Percentiles rank a stretch among this genome's conserved stretches.
Evolutionary conservation across 2,888 invertebrate genomes (phyloP).

Genomic region (Gortyna flavago): DNA sequence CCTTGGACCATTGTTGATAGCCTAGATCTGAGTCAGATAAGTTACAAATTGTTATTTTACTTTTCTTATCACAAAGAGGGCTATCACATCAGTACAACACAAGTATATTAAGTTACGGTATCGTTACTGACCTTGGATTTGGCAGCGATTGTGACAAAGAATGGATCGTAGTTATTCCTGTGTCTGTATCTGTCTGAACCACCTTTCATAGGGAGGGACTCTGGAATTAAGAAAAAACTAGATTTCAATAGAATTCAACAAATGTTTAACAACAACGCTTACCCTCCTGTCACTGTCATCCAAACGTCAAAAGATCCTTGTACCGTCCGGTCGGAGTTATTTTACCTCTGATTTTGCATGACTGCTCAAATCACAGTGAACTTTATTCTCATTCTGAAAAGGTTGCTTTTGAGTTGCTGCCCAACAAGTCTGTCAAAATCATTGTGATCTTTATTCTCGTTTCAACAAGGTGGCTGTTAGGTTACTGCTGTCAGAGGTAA

Average conservation of each 20-base stretch:
- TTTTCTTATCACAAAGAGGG: constrained; percentile 18
- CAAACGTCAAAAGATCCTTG: background rate
- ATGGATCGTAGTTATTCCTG: constrained; percentile 85
- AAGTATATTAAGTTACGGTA: constrained; percentile 10
- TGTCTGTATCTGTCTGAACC: constrained; percentile 84
- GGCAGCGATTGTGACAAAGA: constrained; percentile 82
- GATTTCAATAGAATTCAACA: background rate
- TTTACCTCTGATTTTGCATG: background rate
- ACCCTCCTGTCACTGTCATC: background rate
- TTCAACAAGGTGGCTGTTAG: no score
- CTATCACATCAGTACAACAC: constrained; percentile 15
- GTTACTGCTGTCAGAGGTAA: no score
- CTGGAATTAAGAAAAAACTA: constrained; percentile 69
- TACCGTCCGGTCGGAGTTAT: background rate
- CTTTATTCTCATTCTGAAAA: no score
- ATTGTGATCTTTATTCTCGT: no score
- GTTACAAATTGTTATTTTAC: background rate
- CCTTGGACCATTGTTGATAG: constrained; percentile 41
- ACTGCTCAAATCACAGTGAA: no score
- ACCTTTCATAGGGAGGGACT: constrained; percentile 84
- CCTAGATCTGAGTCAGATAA: constrained; percentile 39
- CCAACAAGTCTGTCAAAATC: no score
- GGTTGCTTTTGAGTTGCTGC: no score
- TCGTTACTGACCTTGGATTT: constrained; percentile 77
- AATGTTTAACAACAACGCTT: background rate